phyloP scores from a whole-genome alignment of 2,113 vertebrate species.

The Neodon shergylaensis region DNA sequence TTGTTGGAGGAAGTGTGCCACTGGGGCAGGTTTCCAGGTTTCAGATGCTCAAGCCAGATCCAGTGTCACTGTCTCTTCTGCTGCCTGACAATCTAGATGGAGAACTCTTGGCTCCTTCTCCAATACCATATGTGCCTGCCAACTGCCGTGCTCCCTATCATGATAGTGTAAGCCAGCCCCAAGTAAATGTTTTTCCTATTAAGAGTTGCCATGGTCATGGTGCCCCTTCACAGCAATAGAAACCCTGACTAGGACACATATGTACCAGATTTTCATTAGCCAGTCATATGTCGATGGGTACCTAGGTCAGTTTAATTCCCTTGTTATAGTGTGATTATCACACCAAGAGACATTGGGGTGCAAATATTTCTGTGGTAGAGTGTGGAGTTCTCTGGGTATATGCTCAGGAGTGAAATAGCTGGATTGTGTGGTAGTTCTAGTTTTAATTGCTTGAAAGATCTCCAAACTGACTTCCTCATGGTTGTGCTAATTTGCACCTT shows the following conservation, averaged over 20 bases:
- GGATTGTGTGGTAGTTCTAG: not conserved
- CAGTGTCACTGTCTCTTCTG: too few species aligned
- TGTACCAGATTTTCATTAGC: not conserved
- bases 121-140: too few species aligned
- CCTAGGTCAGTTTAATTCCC: not conserved
- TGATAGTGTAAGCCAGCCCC: too few species aligned
- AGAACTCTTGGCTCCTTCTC: too few species aligned
- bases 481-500: not conserved
- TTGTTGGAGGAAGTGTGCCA: too few species aligned
- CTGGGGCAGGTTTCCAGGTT: too few species aligned
- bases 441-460: not conserved
- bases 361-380: not conserved
- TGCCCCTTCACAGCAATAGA: too few species aligned
- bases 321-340: not conserved
- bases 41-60: too few species aligned
- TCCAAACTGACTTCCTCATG: not conserved
- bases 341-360: not conserved
- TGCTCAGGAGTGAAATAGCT: not conserved
- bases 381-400: not conserved
- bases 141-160: too few species aligned
- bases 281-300: not conserved
- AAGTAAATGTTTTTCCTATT: too few species aligned
- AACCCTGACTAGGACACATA: not conserved
- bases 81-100: too few species aligned
- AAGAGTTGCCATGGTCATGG: too few species aligned